phyloP scores from a whole-genome alignment of 2,113 vertebrate species.

The Oreocharis arfaki region DNA sequence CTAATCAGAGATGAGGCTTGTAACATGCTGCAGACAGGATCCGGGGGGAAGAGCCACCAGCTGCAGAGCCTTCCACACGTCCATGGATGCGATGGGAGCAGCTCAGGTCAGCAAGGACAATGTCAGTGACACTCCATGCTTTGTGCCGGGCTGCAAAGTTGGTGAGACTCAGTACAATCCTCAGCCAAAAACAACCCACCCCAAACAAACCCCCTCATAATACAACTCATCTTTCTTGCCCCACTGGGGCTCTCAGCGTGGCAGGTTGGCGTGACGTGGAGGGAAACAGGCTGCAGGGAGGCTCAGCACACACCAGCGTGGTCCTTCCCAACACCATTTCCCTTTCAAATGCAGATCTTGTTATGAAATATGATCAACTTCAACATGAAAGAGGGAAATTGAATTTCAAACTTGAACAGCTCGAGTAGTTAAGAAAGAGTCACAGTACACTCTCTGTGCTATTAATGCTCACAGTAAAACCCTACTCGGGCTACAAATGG shows the following conservation, averaged over 20 bases:
- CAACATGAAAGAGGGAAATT: not conserved
- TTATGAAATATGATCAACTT: not conserved
- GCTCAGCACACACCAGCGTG: rapidly evolving
- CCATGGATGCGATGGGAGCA: not conserved
- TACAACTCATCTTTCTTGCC: not conserved
- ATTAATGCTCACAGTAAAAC: not conserved
- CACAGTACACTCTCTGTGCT: not conserved
- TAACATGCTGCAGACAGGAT: not conserved
- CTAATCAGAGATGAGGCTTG: slow-evolving; percentile 23
- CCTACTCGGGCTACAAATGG: not conserved
- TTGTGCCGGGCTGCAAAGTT: not conserved
- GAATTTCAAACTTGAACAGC: not conserved
- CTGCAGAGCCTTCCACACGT: not conserved
- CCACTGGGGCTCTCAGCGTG: not conserved
- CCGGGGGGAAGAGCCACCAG: not conserved
- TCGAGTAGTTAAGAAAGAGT: not conserved
- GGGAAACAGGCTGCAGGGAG: not conserved
- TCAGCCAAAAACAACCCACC: not conserved
- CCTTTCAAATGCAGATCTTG: not conserved
- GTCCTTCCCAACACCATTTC: not conserved
- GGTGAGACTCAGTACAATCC: not conserved
- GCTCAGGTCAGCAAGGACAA: not conserved
- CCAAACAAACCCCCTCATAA: not conserved
- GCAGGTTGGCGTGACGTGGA: not conserved
- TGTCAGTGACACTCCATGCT: not conserved